Percentiles rank a stretch among this genome's conserved stretches.
Evolutionary conservation across 2,888 invertebrate genomes (phyloP).

Genomic region (Caenorhabditis becei): DNA sequence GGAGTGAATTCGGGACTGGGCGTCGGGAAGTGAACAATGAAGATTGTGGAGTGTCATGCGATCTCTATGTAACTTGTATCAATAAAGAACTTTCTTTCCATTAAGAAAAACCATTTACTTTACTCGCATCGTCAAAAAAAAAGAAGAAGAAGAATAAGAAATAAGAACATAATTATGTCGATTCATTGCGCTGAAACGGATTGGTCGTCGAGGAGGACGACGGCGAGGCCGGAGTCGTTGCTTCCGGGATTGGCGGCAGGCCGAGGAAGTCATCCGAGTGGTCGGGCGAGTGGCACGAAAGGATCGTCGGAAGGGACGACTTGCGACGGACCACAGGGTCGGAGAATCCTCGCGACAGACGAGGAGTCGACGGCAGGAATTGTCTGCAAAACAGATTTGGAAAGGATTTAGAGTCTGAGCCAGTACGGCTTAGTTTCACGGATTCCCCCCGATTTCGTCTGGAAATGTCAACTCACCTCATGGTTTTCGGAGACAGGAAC

Average conservation of each 20-base stretch:
- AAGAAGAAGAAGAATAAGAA: background rate
- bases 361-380: slow-evolving; percentile 58
- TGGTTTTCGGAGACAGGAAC: slow-evolving; percentile 52
- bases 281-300: slow-evolving; percentile 53
- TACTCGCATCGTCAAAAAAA: slow-evolving; percentile 46
- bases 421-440: background rate
- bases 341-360: slow-evolving; percentile 66
- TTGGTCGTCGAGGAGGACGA: slow-evolving; percentile 54
- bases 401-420: background rate
- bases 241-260: slow-evolving; percentile 73
- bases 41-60: slow-evolving; percentile 9
- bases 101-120: slow-evolving; percentile 39
- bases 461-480: slow-evolving; percentile 38
- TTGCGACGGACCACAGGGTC: slow-evolving; percentile 67
- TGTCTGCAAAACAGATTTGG: slow-evolving; percentile 46
- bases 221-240: slow-evolving; percentile 70
- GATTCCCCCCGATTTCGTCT: background rate
- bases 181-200: slow-evolving; percentile 56
- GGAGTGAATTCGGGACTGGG: slow-evolving; percentile 74
- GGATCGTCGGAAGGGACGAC: slow-evolving; percentile 61
- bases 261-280: slow-evolving; percentile 60
- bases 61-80: slow-evolving; percentile 31
- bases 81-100: background rate
- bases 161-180: slow-evolving; percentile 34
- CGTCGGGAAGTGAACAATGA: slow-evolving; percentile 65